Evolutionary conservation across 2,113 vertebrate species (phyloP).

Genomic region (Crotophaga sulcirostris): DNA sequence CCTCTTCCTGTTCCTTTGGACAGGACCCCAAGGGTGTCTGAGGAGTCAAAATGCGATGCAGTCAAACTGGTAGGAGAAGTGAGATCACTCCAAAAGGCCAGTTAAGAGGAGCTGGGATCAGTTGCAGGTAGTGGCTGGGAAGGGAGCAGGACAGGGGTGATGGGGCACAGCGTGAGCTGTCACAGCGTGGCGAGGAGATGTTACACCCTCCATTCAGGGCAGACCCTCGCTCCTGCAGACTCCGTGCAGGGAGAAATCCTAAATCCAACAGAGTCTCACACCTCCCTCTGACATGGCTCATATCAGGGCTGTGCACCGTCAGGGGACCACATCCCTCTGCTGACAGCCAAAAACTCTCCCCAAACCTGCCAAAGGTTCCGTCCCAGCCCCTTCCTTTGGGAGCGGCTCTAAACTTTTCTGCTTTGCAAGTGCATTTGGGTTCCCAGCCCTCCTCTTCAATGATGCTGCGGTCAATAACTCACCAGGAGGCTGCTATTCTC

Average conservation of each 20-base stretch:
- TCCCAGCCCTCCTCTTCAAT: neutral
- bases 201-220: neutral
- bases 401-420: neutral
- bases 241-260: fast-evolving
- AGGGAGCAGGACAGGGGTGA: neutral
- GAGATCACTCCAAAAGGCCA: neutral
- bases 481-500: conserved; percentile 34
- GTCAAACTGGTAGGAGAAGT: neutral
- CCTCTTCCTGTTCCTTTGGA: neutral
- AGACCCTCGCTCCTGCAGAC: neutral
- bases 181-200: neutral
- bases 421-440: neutral
- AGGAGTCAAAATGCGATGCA: neutral
- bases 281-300: neutral
- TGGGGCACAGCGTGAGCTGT: neutral
- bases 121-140: neutral
- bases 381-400: neutral
- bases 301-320: fast-evolving
- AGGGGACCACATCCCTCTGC: neutral
- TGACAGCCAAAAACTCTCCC: neutral
- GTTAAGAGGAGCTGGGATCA: neutral
- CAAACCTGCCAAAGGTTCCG: neutral
- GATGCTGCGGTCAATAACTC: conserved; percentile 25
- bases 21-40: fast-evolving
- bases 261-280: fast-evolving